Evolutionary conservation across 2,888 invertebrate species (phyloP), one percentile per base, ranked within the genome.

Genomic region (Oscheius myriophilus): DNA sequence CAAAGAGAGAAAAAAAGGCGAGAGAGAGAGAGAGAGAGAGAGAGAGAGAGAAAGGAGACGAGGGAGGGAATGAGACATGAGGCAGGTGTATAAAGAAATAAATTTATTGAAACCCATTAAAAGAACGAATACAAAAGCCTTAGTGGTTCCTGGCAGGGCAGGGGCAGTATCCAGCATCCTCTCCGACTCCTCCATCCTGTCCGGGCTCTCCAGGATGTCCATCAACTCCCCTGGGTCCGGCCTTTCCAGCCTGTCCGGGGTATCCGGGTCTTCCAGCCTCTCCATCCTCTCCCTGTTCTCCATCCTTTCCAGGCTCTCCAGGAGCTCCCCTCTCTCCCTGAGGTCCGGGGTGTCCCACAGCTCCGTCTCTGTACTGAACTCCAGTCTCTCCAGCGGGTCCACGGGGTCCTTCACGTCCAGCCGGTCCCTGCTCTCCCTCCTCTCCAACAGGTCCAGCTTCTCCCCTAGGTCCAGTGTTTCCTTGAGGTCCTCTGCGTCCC

Each of bases 381-480:
- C 80, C 80, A 39, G 68, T 26, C 53, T 78, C 80, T 76, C 80
- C 80, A 49, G 71, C 70, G 23, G 67, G 70, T 71, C 80, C 80
- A 62, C 69, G 68, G 63, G 67, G 45, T 76, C 80, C 80, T 65
- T 70, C 76, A 39, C 64, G 63, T 64, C 80, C 80, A 23, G 71
- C 67, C 52, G 67, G 63, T 67, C 80, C 80, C 23, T 70, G 70
- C 42, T 74, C 46, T 68, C 76, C 76, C 21, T 41, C 49, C 21
- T 76, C 74, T 66, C 76, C 82, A 49, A 64, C 25, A 21, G 79
- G 72, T 52, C 82, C 82, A 39, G 70, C 69, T 51, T 78, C 79
- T 74, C 82, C 82, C 55, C 70, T 67, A 25, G 75, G 73, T 63
- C 82, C 82, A 4, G 75, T 68, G 39, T 72, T 64, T 55, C 82